Evolutionary conservation across 1,140 invertebrate species (phyloP), one percentile per base, ranked within the genome.

Genomic region (Vanessa atalanta): DNA sequence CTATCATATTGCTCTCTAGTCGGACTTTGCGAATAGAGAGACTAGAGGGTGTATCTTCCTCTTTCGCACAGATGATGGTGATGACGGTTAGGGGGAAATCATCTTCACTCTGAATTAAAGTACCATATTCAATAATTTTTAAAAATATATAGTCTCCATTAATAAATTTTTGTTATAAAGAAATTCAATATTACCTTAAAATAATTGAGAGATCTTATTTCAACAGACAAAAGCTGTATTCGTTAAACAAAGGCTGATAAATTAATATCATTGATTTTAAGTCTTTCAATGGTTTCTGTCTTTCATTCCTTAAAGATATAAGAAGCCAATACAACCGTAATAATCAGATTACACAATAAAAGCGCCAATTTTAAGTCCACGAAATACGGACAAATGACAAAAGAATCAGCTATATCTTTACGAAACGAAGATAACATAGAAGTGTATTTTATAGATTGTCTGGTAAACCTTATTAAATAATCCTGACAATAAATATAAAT

Each of bases 211-310:
- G 16, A 57, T 68, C 26, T 55, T 47, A 57, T 68, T 68, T 47
- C 43, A 31, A 57, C 9, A 23, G 55, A 47, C 50, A 68, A 68
- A 57, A 47, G 55, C 57, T 37, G 23, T 53, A 23, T 37, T 26
- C 37, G 13, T 68, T 43, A 15, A 47, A 57, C 51, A 57, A 68
- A 68, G 55, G 53, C 37, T 11, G 26, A 67, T 67, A 60, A 12
- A 68, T 13, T 16, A 47, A 55, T 43, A 68, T 57, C 37, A 68
- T 67, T 31, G 51, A 53, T 53, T 67, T 63, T 51, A 23, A 67
- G 47, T 9, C 6, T 57, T 57, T 68, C 31, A 68, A 57, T 51
- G 47, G 47, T 66, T 66, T 68, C 57, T 12, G 23, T 37, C 4
- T 61, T 61, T 61, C 48, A 15, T 23, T 61, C 31, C 26, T 6